These are phyloP conservation scores for Brachyrhaphis roseni DNA, from an alignment of 2,797 vertebrate genomes.

Conservation along the genomic window DNA sequence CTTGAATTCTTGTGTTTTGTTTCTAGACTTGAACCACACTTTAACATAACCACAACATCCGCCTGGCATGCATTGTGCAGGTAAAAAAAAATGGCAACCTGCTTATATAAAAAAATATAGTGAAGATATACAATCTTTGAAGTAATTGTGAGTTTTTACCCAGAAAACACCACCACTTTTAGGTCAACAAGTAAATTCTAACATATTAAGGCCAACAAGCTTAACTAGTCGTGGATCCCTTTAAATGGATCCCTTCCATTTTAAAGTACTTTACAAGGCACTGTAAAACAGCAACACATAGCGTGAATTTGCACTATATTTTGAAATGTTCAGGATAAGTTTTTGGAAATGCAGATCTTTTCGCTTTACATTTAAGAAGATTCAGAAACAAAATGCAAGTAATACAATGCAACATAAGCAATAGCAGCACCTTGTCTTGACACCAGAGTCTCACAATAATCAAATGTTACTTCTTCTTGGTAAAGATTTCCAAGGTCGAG, in stretches of 20 bases:
- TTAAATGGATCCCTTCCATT: not conserved
- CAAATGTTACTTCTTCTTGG: not conserved
- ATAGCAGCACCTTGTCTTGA: not conserved
- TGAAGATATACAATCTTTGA: too few relatives aligned
- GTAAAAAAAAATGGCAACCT: too few relatives aligned
- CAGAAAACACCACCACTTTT: too few relatives aligned
- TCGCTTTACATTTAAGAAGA: not conserved
- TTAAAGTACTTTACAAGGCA: not conserved
- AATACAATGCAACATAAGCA: not conserved
- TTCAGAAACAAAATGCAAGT: not conserved
- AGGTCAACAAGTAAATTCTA: too few relatives aligned
- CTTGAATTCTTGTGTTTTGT: not conserved
- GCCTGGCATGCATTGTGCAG: too few relatives aligned
- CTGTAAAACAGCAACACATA: not conserved
- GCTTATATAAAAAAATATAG: too few relatives aligned
- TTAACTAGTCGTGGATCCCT: too few relatives aligned
- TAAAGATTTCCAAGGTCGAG: constrained; percentile 6
- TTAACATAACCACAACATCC: not conserved
- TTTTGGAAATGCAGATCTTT: not conserved
- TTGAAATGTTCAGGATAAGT: not conserved
- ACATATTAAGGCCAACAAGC: too few relatives aligned
- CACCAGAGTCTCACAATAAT: not conserved
- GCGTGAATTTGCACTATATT: not conserved
- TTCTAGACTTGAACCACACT: not conserved
- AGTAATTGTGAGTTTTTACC: too few relatives aligned